Conservation (phyloP, 1,140 invertebrate genomes). For the Leucophenga varia region DNA sequence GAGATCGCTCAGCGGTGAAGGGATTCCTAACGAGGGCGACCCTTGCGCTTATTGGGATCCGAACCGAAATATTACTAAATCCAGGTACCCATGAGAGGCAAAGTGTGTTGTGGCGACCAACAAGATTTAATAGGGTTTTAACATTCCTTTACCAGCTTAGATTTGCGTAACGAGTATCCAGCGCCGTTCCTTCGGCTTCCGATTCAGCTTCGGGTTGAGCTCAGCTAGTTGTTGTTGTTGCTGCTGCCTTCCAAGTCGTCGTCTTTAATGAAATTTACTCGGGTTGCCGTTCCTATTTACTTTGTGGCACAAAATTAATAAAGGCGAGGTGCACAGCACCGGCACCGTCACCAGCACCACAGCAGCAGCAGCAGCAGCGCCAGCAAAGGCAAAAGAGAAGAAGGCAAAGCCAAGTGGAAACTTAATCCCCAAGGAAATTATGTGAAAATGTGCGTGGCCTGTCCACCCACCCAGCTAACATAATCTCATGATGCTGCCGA, state of each 20-base stretch:
- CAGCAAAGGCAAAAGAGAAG: constrained; percentile 13
- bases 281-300: constrained; percentile 45
- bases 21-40: too few species aligned
- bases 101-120: too few species aligned
- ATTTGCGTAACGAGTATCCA: too few species aligned
- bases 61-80: too few species aligned
- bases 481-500: constrained; percentile 11
- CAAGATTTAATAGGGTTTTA: too few species aligned
- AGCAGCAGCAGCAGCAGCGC: too few species aligned
- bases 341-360: too few species aligned
- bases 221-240: too few species aligned
- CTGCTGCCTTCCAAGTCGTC: constrained; percentile 7
- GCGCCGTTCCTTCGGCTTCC: background rate
- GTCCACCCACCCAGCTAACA: constrained; percentile 1
- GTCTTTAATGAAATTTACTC: constrained; percentile 48
- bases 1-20: too few species aligned
- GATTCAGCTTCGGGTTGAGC: background rate
- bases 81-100: too few species aligned
- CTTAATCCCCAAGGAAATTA: constrained; percentile 51
- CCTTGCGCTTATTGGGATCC: too few species aligned
- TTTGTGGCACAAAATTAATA: constrained; percentile 48
- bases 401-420: constrained; percentile 20
- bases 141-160: too few species aligned
- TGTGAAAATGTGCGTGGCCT: constrained; percentile 47
- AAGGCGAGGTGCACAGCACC: constrained; percentile 28